These are phyloP conservation scores for Zaprionus inermis DNA, from an alignment of 1,140 invertebrate genomes.

Conservation along the genomic window DNA sequence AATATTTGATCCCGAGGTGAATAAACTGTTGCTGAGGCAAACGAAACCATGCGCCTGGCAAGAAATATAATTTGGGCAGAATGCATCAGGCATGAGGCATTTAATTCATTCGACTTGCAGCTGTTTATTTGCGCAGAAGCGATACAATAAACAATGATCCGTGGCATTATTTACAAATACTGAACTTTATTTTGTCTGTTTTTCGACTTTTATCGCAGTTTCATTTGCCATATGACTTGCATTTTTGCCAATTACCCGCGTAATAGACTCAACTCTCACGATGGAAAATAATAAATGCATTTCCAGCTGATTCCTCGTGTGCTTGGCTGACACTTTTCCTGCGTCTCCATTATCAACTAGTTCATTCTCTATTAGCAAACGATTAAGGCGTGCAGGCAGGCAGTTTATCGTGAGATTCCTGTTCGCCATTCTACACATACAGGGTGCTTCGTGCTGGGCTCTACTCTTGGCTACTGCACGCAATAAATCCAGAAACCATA, in stretches of 20 bases:
- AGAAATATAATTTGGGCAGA: neutral
- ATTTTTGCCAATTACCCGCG: no score
- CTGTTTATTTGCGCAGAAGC: conserved; percentile 67
- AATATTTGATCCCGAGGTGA: neutral
- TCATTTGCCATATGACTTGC: neutral
- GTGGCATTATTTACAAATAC: conserved; percentile 47
- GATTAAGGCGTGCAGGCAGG: neutral
- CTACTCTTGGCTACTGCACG: conserved; percentile 37
- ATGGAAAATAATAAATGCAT: no score
- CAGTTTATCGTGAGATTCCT: neutral
- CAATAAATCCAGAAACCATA: conserved; percentile 82
- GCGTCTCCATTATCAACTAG: no score
- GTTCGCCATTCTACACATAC: conserved; percentile 12
- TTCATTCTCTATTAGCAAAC: neutral
- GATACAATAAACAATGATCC: conserved; percentile 55
- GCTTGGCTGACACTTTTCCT: no score
- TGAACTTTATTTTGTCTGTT: neutral
- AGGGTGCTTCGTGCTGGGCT: conserved; percentile 41
- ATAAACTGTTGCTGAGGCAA: neutral
- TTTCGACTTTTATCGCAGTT: conserved; percentile 4
- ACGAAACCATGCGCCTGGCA: neutral
- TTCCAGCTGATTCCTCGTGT: no score
- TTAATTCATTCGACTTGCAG: conserved; percentile 14
- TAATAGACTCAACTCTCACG: no score
- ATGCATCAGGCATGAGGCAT: conserved; percentile 1